phyloP scores from a whole-genome alignment of 2,888 invertebrate species.

The Lochmaea capreae region DNA sequence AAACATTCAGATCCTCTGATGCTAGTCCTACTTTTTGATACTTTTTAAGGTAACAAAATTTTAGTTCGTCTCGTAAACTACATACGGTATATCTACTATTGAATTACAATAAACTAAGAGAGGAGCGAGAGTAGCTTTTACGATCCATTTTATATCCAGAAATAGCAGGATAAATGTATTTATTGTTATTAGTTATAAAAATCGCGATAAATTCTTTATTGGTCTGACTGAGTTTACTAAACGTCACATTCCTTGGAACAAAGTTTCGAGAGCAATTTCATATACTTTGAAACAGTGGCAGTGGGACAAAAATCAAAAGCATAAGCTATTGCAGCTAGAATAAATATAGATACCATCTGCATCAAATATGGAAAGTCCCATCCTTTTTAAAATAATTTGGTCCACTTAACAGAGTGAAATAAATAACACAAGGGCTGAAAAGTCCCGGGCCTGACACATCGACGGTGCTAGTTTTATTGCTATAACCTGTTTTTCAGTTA shows the following conservation, averaged over 20 bases:
- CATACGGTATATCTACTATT: slow-evolving; percentile 20
- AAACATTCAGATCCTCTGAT: not conserved
- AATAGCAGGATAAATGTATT: slow-evolving; percentile 38
- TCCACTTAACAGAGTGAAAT: too few species aligned
- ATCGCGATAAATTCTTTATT: slow-evolving; percentile 36
- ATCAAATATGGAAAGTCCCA: too few species aligned
- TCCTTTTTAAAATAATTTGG: too few species aligned
- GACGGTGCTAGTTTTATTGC: too few species aligned
- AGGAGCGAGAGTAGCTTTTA: slow-evolving; percentile 27
- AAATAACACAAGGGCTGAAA: too few species aligned
- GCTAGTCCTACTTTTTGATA: not conserved
- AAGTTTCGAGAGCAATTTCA: not conserved
- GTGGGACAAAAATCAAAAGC: not conserved
- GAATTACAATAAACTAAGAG: slow-evolving; percentile 36
- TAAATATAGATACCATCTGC: too few species aligned
- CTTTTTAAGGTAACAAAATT: not conserved
- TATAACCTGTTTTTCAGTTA: too few species aligned
- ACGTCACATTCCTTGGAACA: not conserved
- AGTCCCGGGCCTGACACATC: too few species aligned
- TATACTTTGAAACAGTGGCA: not conserved
- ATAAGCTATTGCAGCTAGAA: too few species aligned
- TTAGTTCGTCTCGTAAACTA: not conserved
- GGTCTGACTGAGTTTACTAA: slow-evolving; percentile 10
- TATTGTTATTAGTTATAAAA: slow-evolving; percentile 39
- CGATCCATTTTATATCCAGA: slow-evolving; percentile 29